Percentiles rank a stretch among this genome's conserved stretches.
Evolutionary conservation across 2,888 invertebrate species (phyloP).

Genomic region (Troilus luridus): DNA sequence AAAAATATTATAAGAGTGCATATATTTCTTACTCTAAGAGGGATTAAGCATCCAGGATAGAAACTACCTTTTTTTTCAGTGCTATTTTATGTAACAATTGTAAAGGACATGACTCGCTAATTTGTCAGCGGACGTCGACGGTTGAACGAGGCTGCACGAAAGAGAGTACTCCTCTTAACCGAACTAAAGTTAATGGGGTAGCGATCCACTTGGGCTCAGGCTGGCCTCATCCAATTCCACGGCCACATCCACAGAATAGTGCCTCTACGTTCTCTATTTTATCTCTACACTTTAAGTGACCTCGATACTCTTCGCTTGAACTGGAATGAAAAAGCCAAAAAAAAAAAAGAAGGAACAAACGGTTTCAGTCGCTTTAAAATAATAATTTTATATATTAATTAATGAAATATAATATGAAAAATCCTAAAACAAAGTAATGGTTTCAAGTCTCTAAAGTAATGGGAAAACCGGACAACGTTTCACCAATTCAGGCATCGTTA

Average conservation of each 20-base stretch:
- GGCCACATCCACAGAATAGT: background rate
- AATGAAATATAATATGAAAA: too few relatives aligned
- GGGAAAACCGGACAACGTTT: too few relatives aligned
- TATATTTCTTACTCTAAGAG: too few relatives aligned
- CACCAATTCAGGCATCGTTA: too few relatives aligned
- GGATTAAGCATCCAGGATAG: too few relatives aligned
- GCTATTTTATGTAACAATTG: background rate
- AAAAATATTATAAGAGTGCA: too few relatives aligned
- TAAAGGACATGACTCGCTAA: background rate
- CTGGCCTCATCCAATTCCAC: constrained; percentile 3
- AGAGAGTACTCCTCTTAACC: background rate
- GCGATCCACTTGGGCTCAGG: background rate
- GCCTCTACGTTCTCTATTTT: background rate
- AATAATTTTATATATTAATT: too few relatives aligned
- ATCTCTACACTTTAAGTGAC: background rate
- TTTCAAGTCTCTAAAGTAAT: too few relatives aligned
- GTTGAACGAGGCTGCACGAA: background rate
- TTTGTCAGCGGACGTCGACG: background rate
- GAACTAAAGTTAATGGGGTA: constrained; percentile 31
- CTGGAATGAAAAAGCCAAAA: background rate
- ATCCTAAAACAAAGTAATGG: too few relatives aligned
- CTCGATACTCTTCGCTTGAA: background rate
- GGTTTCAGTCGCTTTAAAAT: too few relatives aligned
- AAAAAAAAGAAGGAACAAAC: too few relatives aligned
- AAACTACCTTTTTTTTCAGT: background rate